These are phyloP conservation scores for Rhabdornis inornatus DNA, from an alignment of 2,113 vertebrate species.

Conservation along the genomic window DNA sequence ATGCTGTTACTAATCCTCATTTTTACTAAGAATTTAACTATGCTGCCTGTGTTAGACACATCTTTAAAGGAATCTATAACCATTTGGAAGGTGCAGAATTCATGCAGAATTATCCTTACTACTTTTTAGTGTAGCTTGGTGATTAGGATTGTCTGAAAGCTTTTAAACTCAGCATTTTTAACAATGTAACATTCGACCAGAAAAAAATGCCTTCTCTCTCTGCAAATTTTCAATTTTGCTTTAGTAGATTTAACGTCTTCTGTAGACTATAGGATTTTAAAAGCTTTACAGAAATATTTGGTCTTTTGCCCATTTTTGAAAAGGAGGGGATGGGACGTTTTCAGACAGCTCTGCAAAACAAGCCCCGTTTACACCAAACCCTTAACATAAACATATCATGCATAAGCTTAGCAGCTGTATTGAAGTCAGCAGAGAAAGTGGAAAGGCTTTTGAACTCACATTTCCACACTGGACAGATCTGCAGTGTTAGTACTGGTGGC, in stretches of 20 bases:
- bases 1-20: neutral
- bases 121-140: neutral
- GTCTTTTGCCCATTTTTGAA: constrained; percentile 21
- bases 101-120: neutral
- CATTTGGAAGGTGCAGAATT: neutral
- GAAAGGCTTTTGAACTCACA: neutral
- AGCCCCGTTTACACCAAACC: neutral
- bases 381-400: constrained; percentile 32
- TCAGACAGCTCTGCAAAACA: constrained; percentile 37
- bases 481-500: neutral
- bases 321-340: neutral
- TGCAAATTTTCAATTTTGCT: neutral
- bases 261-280: neutral
- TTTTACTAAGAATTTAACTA: neutral
- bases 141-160: neutral
- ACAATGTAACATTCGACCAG: neutral
- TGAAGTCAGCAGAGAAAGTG: neutral
- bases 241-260: neutral
- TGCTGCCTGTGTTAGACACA: neutral
- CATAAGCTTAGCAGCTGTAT: constrained; percentile 18
- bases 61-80: neutral
- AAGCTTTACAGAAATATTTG: constrained; percentile 47
- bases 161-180: neutral
- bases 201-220: neutral
- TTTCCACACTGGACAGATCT: neutral